A percentile compares a stretch with the other conserved stretches of the same genome.
phyloP scores from a whole-genome alignment of 1,140 invertebrate species.

The Drosophila erecta region DNA sequence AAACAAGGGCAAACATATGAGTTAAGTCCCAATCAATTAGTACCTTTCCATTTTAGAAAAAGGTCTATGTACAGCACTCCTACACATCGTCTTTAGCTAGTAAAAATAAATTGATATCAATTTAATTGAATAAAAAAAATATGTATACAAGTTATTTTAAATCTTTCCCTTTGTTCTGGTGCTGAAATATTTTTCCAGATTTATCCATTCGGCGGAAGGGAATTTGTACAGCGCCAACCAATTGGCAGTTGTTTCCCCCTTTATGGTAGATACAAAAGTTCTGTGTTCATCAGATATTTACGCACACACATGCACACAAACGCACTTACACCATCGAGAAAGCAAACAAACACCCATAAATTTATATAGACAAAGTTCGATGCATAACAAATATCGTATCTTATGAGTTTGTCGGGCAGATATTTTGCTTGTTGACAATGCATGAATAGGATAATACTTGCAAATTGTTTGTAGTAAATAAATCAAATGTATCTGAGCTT shows the following conservation, averaged over 20 bases:
- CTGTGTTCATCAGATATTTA: slow-evolving; percentile 34
- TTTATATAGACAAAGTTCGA: slow-evolving; percentile 33
- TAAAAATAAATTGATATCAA: not conserved
- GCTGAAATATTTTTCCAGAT: slow-evolving; percentile 10
- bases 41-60: too few relatives aligned
- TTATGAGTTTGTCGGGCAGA: slow-evolving; percentile 51
- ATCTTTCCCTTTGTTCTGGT: not conserved
- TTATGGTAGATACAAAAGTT: slow-evolving; percentile 21
- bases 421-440: slow-evolving; percentile 47
- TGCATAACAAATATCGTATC: slow-evolving; percentile 69
- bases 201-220: not conserved
- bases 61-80: too few relatives aligned
- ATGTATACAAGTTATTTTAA: not conserved
- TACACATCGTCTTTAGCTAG: too few relatives aligned
- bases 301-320: slow-evolving; percentile 2
- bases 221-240: slow-evolving; percentile 22
- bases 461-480: slow-evolving; percentile 61
- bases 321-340: not conserved
- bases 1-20: not conserved
- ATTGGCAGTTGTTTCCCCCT: slow-evolving; percentile 18
- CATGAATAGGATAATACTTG: slow-evolving; percentile 61
- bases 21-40: not conserved
- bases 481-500: slow-evolving; percentile 36
- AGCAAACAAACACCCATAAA: slow-evolving; percentile 34
- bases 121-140: not conserved